Evolutionary conservation across 2,888 invertebrate species (phyloP), one percentile per base, ranked within the genome.

Genomic region (Eupithecia exiguata): DNA sequence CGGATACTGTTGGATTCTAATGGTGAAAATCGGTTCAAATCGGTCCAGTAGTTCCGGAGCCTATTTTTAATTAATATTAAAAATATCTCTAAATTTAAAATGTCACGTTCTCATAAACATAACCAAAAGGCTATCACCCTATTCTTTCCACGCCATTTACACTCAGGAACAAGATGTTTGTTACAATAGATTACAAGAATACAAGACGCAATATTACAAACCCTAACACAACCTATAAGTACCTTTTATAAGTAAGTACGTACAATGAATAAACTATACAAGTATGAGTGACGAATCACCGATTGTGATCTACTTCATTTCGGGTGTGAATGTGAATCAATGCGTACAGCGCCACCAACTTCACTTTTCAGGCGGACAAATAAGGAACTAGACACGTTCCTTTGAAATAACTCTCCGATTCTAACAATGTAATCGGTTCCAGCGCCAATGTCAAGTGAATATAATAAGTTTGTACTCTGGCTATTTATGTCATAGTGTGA

Each of bases 401-500:
- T 25, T 58, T 58, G 25, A 58, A 14, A 58, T 12, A 53, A 25
- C 25, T 25, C 12, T 21, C 12, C 14, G 58, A 25, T 58, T 58
- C 25, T 3, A 58, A 1, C 14, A 25, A 14, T 25, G 14, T 58
- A 25, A 14, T 12, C 1, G 12, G 1, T 14, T 14, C 58, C 1
- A 58, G n/a, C 58, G 58, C 58, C 25, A 1, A 1, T 58, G 3
- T 25, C 25, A 25, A 58, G 14, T 4, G 58, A 58, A 58, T 58
- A 14, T 12, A n/a, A 21, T 65, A 65, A 36, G 35, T 35, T 65
- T 65, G 63, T 36, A 58, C 4, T 35, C 35, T 84, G 79, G 83
- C 83, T 85, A 86, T 85, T 87, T 85, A 86, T 88, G 87, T 86
- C 87, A 85, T 78, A 77, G 79, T 77, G 76, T 87, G 84, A 87